Conservation (phyloP, 2,888 invertebrate species). For the Cremastinae sp. region DNA sequence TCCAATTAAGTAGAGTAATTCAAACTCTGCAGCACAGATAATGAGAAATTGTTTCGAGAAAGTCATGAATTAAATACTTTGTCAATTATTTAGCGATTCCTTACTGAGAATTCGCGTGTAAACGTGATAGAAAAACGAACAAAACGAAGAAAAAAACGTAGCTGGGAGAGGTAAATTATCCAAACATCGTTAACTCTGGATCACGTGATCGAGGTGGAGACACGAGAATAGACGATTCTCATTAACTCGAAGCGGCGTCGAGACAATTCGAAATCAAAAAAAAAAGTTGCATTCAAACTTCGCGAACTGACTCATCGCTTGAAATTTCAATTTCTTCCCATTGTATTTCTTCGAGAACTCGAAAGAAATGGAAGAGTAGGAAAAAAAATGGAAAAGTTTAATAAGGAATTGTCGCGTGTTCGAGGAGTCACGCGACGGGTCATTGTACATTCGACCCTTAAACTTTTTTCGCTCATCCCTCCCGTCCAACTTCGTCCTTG, state of each 20-base stretch:
- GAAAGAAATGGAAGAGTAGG: no score
- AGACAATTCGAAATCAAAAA: constrained; percentile 13
- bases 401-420: constrained; percentile 4
- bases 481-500: neutral
- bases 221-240: constrained; percentile 22
- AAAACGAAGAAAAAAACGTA: no score
- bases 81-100: no score
- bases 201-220: neutral
- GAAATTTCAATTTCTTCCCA: no score
- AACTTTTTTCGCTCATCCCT: neutral
- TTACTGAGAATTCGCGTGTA: constrained; percentile 15
- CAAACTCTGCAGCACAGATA: no score
- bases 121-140: constrained; percentile 27
- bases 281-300: constrained; percentile 3
- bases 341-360: no score
- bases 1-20: no score
- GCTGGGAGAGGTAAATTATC: no score
- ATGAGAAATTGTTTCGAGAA: no score
- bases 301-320: constrained; percentile 6
- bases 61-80: no score
- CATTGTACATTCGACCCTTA: constrained; percentile 15
- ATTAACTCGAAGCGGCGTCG: constrained; percentile 27
- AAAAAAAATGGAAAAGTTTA: no score
- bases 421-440: constrained; percentile 3
- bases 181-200: constrained; percentile 16